Base-by-base conservation (phyloP, 2,888 invertebrate genomes). In the Pollenia griseotomentosa region DNA sequence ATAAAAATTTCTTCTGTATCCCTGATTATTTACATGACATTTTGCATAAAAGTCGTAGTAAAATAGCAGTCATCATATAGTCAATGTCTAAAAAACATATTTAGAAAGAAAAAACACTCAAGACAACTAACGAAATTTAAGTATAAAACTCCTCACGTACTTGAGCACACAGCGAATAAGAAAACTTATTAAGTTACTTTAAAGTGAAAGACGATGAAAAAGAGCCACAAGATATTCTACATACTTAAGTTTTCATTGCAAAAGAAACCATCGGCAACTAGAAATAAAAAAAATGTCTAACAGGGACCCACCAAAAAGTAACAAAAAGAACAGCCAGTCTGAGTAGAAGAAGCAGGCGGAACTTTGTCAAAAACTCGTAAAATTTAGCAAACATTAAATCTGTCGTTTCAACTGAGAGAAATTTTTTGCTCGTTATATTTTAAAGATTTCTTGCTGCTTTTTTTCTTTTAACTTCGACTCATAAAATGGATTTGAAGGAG, bases 281-380 rank as follows among this genome's bases (percentile, higher is more conserved):
- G 1, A 33, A 33, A 33, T 33, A 4, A 9, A 46, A 33, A 44
- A 68, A 65, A 40, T 10, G 2, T 19, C 46, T 48, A 42, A 80
- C 51, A 10, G 46, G 33, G n/a, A 42, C 63, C 51, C 33, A 33
- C 0, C 4, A 12, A 33, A 12, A 33, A 61, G 48, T 57, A 48
- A 8, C 16, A 14, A 57, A 68, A 68, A 78, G 61, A 61, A 44
- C 66, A 66, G n/a, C 46, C 12, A 16, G 48, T 79, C 12, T 51
- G 14, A 14, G 19, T 33, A 2, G 33, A 4, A 74, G 68, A 42
- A 23, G 11, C 40, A 53, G 80, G 46, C 19, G 71, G 81, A 74
- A 79, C 46, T 61, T 84, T 61, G 61, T 84, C 79, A 74, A 79
- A 84, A 84, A 84, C 79, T 86, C 79, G 55, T 83, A 83, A 75